phyloP scores from a whole-genome alignment of 2,888 invertebrate genomes.

The Nephrotoma guestfalica region DNA sequence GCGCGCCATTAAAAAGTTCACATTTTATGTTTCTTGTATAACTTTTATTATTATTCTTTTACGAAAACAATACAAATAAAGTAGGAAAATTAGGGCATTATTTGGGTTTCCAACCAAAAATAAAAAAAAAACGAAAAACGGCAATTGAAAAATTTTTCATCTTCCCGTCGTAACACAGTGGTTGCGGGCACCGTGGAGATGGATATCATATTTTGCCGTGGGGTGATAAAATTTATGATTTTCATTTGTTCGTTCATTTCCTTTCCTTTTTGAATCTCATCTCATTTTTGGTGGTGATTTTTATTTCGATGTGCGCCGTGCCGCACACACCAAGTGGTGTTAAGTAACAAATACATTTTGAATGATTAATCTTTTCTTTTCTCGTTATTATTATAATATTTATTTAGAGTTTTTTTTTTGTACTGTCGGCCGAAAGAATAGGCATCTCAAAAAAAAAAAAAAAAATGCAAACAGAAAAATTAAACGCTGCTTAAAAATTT shows the following conservation, averaged over 20 bases:
- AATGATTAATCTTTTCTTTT: neutral
- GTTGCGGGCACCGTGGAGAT: neutral
- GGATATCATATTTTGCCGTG: neutral
- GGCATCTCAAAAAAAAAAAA: neutral
- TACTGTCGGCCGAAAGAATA: neutral
- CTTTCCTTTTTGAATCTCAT: neutral
- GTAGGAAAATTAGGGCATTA: neutral
- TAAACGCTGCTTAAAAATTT: neutral
- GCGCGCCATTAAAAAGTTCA: neutral
- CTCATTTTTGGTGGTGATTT: neutral
- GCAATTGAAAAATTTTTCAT: neutral
- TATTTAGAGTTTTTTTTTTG: neutral
- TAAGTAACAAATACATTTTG: neutral
- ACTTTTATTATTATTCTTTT: neutral
- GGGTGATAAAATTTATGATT: neutral
- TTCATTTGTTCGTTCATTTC: neutral
- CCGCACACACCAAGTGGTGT: neutral
- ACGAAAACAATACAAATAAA: neutral
- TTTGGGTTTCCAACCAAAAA: neutral
- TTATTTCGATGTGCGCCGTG: neutral
- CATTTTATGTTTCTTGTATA: neutral
- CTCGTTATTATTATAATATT: neutral
- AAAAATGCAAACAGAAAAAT: neutral
- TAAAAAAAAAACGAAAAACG: neutral
- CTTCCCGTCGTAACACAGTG: neutral